phyloP scores from a whole-genome alignment of 2,113 vertebrate species.

The Acinonyx jubatus region DNA sequence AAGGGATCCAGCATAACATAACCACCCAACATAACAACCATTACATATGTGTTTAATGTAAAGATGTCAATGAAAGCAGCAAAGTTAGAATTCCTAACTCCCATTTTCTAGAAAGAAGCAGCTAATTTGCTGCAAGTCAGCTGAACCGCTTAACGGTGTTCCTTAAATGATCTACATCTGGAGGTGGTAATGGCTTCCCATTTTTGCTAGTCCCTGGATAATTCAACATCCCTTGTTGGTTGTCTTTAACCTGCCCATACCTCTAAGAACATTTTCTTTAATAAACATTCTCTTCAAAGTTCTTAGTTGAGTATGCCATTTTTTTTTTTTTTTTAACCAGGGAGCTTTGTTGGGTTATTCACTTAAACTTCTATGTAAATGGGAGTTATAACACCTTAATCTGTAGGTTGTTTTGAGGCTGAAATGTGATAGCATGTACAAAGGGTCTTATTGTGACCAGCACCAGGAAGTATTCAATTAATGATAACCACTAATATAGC shows the following conservation, averaged over 20 bases:
- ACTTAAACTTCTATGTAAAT: not conserved
- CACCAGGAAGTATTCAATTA: not conserved
- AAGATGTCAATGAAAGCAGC: constrained; percentile 92
- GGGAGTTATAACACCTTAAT: not conserved
- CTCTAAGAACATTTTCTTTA: not conserved
- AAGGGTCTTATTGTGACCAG: not conserved
- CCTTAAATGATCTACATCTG: not conserved
- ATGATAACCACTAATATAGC: not conserved
- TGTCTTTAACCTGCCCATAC: not conserved
- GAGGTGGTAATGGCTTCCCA: not conserved
- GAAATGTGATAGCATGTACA: not conserved
- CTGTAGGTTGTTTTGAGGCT: not conserved
- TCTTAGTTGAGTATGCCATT: constrained; percentile 12
- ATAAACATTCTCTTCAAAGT: not conserved
- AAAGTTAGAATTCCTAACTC: constrained; percentile 92
- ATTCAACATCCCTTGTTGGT: not conserved
- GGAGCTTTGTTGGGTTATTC: not conserved
- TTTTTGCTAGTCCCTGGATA: not conserved
- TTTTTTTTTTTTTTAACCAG: constrained; percentile 30
- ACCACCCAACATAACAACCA: constrained; percentile 91
- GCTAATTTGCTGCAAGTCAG: constrained; percentile 95
- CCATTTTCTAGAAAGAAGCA: constrained; percentile 92
- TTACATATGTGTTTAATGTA: constrained; percentile 92
- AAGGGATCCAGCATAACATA: constrained; percentile 81
- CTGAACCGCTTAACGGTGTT: constrained; percentile 96